A percentile compares a stretch with the other conserved stretches of the same genome.
Conservation (phyloP, 2,888 invertebrate species). For the Falcaria lacertinaria region DNA sequence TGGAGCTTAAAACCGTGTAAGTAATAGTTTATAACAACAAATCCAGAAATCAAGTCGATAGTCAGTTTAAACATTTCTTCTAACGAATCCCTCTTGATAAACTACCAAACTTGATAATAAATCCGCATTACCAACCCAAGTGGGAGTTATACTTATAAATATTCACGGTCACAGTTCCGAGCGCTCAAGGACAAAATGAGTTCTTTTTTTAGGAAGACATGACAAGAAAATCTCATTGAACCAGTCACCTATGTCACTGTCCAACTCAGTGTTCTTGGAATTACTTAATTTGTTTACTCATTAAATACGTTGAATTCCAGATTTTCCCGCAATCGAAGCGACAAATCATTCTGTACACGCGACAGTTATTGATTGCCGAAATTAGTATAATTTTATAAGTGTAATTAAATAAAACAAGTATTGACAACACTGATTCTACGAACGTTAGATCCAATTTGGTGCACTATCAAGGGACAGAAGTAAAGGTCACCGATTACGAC, state of each 20-base stretch:
- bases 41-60: conserved; percentile 5
- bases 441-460: background rate
- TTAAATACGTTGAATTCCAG: background rate
- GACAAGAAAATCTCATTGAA: conserved; percentile 26
- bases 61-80: conserved; percentile 31
- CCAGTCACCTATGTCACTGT: conserved; percentile 6
- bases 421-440: too few species aligned
- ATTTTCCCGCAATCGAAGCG: background rate
- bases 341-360: background rate
- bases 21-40: background rate
- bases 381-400: too few species aligned
- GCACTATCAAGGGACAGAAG: conserved; percentile 2
- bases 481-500: conserved; percentile 12
- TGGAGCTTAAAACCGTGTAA: background rate
- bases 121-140: conserved; percentile 34
- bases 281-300: background rate
- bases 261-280: background rate
- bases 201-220: conserved; percentile 27
- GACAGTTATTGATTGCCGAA: too few species aligned
- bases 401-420: too few species aligned
- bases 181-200: conserved; percentile 43
- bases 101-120: conserved; percentile 45
- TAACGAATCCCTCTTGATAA: conserved; percentile 22
- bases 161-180: conserved; percentile 44
- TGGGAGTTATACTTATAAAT: conserved; percentile 50